Conservation (phyloP, 2,797 vertebrate species). For the Scolopax rusticola region DNA sequence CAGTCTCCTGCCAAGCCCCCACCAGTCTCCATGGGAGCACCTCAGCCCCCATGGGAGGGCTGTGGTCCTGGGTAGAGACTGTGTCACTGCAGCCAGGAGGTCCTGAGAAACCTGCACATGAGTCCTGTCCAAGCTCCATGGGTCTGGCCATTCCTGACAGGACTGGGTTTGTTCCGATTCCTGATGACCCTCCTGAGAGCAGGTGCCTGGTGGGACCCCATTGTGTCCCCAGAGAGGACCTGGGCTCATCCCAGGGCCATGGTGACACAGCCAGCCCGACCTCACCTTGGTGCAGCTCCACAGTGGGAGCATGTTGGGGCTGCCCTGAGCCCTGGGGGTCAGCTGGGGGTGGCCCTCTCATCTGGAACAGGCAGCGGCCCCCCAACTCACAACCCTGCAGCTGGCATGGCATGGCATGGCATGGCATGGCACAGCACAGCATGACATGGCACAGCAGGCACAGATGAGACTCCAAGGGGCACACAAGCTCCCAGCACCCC, state of each 20-base stretch:
- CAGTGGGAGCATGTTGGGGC: neutral
- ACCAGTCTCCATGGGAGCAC: accelerated
- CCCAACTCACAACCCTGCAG: neutral
- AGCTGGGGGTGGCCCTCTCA: neutral
- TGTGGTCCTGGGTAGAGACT: neutral
- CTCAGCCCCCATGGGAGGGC: neutral
- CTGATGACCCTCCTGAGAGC: neutral
- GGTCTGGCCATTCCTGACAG: accelerated
- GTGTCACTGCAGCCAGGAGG: accelerated
- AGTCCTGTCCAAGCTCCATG: neutral
- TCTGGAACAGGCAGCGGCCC: accelerated
- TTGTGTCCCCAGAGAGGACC: neutral
- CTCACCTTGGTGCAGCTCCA: neutral
- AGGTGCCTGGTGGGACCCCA: accelerated
- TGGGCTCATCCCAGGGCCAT: neutral
- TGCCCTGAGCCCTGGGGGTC: neutral
- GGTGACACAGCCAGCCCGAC: accelerated
- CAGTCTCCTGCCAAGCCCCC: neutral
- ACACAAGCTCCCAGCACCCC: neutral
- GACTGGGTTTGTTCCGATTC: accelerated
- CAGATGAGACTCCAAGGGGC: neutral
- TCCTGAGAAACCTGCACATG: accelerated
- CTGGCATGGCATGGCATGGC: neutral
- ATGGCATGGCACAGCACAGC: accelerated
- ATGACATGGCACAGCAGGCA: accelerated